Evolutionary conservation across 2,888 invertebrate species (phyloP).

Genomic region (Drosophila peninsularis): DNA sequence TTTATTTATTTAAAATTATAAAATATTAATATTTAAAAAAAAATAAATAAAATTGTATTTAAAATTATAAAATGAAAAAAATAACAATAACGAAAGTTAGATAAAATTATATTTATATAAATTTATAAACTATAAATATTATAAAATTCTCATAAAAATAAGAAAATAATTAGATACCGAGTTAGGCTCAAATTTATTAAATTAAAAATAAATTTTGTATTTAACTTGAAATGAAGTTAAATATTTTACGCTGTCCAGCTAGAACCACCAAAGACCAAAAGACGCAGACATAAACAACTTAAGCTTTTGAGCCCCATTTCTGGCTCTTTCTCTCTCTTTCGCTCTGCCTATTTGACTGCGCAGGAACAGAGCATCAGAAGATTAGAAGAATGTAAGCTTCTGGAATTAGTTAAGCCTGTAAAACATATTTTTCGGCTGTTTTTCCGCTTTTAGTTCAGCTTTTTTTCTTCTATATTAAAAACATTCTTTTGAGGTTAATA

Average conservation of each 20-base stretch:
- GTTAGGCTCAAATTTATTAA: background rate
- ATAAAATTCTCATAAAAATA: background rate
- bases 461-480: conserved; percentile 22
- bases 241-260: background rate
- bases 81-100: too few relatives aligned
- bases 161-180: background rate
- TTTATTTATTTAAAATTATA: background rate
- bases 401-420: background rate
- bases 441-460: conserved; percentile 17
- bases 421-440: conserved; percentile 14
- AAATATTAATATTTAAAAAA: too few relatives aligned
- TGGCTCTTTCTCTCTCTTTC: background rate
- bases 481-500: conserved; percentile 54
- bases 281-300: background rate
- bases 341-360: background rate
- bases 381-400: conserved; percentile 1
- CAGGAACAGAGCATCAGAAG: background rate
- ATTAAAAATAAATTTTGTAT: too few relatives aligned
- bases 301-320: background rate
- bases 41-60: too few relatives aligned
- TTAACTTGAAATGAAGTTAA: too few relatives aligned
- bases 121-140: background rate
- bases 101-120: too few relatives aligned
- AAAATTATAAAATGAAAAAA: too few relatives aligned
- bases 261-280: background rate